Evolutionary conservation across 2,797 vertebrate species (phyloP).

Genomic region (Heteromormyrus szaboi): DNA sequence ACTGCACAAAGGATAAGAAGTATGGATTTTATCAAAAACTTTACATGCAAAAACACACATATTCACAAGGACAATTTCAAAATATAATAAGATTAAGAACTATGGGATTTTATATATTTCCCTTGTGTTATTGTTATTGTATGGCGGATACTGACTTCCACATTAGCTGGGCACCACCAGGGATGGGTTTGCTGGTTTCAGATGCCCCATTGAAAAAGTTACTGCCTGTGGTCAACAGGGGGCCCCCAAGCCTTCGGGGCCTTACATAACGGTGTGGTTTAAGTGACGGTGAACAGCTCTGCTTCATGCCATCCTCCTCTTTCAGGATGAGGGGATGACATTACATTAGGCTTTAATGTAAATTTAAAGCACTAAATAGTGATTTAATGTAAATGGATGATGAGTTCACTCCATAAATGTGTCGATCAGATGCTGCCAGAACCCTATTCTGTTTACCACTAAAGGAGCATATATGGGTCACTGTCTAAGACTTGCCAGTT

Average conservation of each 20-base stretch:
- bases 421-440: slow-evolving; percentile 23
- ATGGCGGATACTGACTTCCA: not conserved
- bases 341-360: too few species aligned
- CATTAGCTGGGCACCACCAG: not conserved
- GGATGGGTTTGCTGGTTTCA: not conserved
- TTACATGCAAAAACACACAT: not conserved
- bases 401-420: slow-evolving; percentile 20
- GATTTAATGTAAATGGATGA: slow-evolving; percentile 33
- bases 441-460: slow-evolving; percentile 22
- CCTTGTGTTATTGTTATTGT: not conserved
- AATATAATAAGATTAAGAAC: not conserved
- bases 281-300: not conserved
- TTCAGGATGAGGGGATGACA: not conserved
- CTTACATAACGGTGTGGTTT: not conserved
- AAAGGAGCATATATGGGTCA: not conserved
- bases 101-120: not conserved
- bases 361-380: too few species aligned
- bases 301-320: not conserved
- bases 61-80: not conserved
- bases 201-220: not conserved
- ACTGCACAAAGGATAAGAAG: slow-evolving; percentile 32
- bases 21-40: not conserved
- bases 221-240: not conserved
- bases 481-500: not conserved
- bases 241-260: not conserved